Base-by-base conservation (phyloP, 2,797 vertebrate genomes). In the Leuciscus waleckii region DNA sequence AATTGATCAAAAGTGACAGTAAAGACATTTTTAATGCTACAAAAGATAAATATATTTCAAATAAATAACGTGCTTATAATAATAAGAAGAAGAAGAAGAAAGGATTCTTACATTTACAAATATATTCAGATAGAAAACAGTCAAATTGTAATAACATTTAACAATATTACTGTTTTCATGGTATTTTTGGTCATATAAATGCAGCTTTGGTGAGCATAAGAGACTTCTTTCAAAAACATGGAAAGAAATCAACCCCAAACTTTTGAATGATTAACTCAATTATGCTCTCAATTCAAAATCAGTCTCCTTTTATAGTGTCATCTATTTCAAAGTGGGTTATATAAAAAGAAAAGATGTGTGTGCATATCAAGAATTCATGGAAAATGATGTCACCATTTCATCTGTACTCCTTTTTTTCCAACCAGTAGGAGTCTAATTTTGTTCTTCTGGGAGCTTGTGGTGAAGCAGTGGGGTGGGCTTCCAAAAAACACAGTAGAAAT, bases 341-440 rank as follows among this genome's bases (percentile, higher is more conserved):
- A 71, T 69, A 51, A 71, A 70, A 74, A 85, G 70, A 86, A 75
- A 46, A 70, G n/a, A 79, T 41, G 58, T 68, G 23, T 43, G 10
- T 79, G 51, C 35, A 79, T 79, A 43, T 75, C 37, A 83, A 79
- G 63, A 84, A 81, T 74, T 79, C 82, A 63, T 21, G 14, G 54
- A 86, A 82, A 86, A 78, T 46, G 9, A 82, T 86, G 87, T 83
- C 68, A 69, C 58, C 79, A 73, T 81, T 86, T 83, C 77, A 46
- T 78, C 81, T 67, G 26, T 9, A 69, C 37, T 65, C 29, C 39
- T 81, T 88, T 51, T 73, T n/a, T 54, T 6, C 32, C 63, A 79
- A 32, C 69, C 58, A 67, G 75, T 76, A 79, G 87, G 37, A 56
- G 75, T 82, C 46, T 71, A 82, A 82, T 87, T 79, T n/a, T 63